Percentiles rank a stretch among this genome's conserved stretches.
These are phyloP conservation scores for Mesembrinibis cayennensis DNA, from an alignment of 2,113 vertebrate species.

Conservation along the genomic window DNA sequence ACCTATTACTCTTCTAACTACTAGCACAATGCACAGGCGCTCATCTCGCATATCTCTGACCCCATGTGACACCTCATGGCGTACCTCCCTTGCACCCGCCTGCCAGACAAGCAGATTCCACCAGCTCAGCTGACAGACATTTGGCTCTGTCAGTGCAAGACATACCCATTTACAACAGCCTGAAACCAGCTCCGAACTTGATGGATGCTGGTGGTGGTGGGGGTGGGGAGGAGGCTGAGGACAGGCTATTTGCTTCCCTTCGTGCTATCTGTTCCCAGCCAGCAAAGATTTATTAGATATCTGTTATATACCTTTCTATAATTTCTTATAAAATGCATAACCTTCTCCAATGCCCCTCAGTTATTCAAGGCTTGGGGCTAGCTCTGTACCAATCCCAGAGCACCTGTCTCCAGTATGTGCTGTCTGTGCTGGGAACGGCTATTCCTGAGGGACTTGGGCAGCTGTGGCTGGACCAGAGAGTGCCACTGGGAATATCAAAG, in stretches of 20 bases:
- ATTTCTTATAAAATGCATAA: neutral
- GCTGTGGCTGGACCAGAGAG: neutral
- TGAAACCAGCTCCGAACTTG: neutral
- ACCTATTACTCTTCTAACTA: neutral
- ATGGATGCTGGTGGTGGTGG: neutral
- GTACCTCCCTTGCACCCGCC: neutral
- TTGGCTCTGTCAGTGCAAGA: neutral
- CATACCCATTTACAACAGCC: neutral
- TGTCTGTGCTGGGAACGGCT: neutral
- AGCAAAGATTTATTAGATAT: neutral
- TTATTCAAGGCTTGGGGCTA: neutral
- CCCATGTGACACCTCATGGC: neutral
- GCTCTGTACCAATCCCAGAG: neutral
- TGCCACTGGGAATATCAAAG: neutral
- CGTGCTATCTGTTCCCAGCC: neutral
- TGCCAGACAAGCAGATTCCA: constrained; percentile 40
- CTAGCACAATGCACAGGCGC: neutral
- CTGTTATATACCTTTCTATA: neutral
- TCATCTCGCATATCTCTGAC: rapidly evolving
- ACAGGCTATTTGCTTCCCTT: neutral
- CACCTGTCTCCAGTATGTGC: constrained; percentile 18
- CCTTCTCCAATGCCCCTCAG: neutral
- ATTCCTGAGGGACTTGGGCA: constrained; percentile 21
- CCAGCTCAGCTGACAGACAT: constrained; percentile 31
- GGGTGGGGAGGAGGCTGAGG: neutral